Evolutionary conservation across 2,888 invertebrate species (phyloP), one percentile per base, ranked within the genome.

Genomic region (Amphimallon solstitiale): DNA sequence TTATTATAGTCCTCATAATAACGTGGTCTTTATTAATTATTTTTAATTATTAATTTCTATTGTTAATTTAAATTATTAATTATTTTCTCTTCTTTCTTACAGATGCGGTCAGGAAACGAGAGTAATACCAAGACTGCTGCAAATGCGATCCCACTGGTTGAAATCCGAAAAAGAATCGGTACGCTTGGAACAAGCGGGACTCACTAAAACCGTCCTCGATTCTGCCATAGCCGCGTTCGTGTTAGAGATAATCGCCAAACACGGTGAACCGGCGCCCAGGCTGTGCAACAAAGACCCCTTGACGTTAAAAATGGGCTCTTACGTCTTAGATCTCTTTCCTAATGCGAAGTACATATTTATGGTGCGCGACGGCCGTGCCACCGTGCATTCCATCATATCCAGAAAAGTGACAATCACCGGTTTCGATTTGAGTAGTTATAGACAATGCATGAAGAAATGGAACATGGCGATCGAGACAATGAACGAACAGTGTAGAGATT

Each of bases 241-340:
- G 78, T 85, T 98, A 71, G 97, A 98, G 85, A 93, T 97, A 78
- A 97, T 98, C 76, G 96, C 95, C 67, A 91, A 93, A 73, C 98
- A 99, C 84, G 98, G 98, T 45, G 95, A 96, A 77, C 92, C 95
- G 23, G 98, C 98, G 61, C 90, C 94, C 68, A 87, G 97, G 59
- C 89, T 98, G 70, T 99, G 99, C 86, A 99, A 99, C 87, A 99
- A 99, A 85, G 99, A 99, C 85, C 99, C 99, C 59, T 90, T 99
- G 73, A 97, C 97, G 65, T 88, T 99, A 74, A 98, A 98, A 85
- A 97, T 97, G 88, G 97, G 97, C 79, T 91, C 92, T 61, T 98
- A 95, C 83, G 91, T 99, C 76, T 89, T 94, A 70, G 93, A 95
- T 80, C 86, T 99, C 68, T 99, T 99, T 85, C 98, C 99, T 48